Evolutionary conservation across 2,888 invertebrate genomes (phyloP).

Genomic region (Hartigia nigra): DNA sequence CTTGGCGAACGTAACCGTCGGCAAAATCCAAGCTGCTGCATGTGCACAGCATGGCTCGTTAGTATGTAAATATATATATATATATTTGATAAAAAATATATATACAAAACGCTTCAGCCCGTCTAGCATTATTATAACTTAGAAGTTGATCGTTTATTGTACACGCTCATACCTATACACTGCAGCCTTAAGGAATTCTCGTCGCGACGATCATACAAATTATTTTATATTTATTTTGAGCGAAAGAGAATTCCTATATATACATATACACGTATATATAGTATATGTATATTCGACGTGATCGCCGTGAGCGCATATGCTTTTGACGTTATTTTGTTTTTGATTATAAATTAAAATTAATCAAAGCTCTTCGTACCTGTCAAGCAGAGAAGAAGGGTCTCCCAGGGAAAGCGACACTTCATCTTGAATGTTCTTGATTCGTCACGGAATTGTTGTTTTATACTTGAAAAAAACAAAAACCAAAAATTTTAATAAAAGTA

Average conservation of each 20-base stretch:
- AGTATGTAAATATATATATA: conserved; percentile 4
- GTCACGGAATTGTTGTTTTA: neutral
- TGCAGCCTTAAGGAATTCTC: neutral
- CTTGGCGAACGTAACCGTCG: neutral
- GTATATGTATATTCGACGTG: neutral
- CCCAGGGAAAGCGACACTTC: neutral
- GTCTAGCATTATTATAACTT: neutral
- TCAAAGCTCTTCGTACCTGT: neutral
- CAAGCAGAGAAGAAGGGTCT: neutral
- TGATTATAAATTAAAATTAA: neutral
- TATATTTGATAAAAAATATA: neutral
- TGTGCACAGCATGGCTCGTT: conserved; percentile 59
- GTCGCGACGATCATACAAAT: neutral
- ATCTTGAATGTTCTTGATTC: neutral
- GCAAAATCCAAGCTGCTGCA: conserved; percentile 44
- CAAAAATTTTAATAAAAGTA: neutral
- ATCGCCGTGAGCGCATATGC: neutral
- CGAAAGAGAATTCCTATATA: neutral
- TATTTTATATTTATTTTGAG: neutral
- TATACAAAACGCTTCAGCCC: conserved; percentile 9
- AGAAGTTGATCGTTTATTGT: neutral
- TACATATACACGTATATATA: neutral
- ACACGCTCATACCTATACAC: neutral
- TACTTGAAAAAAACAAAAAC: neutral
- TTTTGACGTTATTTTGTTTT: neutral